Percentiles rank a stretch among this genome's conserved stretches.
These are phyloP conservation scores for Pandemis cinnamomeana DNA, from an alignment of 2,888 invertebrate species.

Conservation along the genomic window DNA sequence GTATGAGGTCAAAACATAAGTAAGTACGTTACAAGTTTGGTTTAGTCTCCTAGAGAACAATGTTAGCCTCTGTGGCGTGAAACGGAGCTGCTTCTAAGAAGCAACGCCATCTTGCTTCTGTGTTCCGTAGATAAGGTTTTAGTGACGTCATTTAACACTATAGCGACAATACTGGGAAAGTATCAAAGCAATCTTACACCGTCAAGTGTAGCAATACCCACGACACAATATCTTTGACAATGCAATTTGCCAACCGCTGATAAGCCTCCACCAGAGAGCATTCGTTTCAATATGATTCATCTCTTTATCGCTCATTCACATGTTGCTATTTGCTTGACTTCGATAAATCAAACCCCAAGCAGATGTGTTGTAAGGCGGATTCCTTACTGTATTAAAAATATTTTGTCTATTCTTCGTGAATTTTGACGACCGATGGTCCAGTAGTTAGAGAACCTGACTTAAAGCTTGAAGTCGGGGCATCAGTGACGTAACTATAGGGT, in stretches of 20 bases:
- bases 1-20: too few relatives aligned
- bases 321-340: conserved; percentile 60
- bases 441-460: too few relatives aligned
- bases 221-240: conserved; percentile 14
- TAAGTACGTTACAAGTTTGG: too few relatives aligned
- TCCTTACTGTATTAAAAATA: conserved; percentile 22
- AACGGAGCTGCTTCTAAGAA: too few relatives aligned
- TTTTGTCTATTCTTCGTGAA: conserved; percentile 3
- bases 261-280: conserved; percentile 62
- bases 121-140: too few relatives aligned
- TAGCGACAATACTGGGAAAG: not conserved
- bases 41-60: too few relatives aligned
- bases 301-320: conserved; percentile 73
- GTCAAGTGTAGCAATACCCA: not conserved
- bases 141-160: too few relatives aligned
- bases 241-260: conserved; percentile 71
- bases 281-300: conserved; percentile 73
- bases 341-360: conserved; percentile 66
- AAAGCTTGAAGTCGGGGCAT: too few relatives aligned
- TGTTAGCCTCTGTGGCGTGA: too few relatives aligned
- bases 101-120: too few relatives aligned
- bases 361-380: conserved; percentile 27
- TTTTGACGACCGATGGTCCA: not conserved
- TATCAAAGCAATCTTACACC: not conserved
- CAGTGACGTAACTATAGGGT: too few relatives aligned